Evolutionary conservation across 2,888 invertebrate species (phyloP), one percentile per base, ranked within the genome.

Genomic region (Clusia tigrina): DNA sequence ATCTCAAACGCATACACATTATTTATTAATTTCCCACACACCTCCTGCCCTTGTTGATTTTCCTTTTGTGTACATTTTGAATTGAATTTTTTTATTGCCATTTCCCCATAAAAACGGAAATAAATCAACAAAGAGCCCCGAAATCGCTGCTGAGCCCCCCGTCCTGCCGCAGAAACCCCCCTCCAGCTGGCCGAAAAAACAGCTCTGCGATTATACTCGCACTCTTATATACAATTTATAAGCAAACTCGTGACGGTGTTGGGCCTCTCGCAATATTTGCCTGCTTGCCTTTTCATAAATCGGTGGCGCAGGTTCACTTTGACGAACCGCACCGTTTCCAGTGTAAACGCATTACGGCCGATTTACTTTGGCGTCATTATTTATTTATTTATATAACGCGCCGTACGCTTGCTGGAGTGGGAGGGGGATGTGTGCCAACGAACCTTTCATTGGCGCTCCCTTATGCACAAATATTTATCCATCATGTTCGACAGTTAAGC

Each of bases 291-390:
- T 22, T 48, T 18, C 48, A 48, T 48, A 48, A 48, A 48, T 48
- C 48, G 48, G 3, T 32, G 32, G n/a, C 48, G 18, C 48, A 22
- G 22, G 48, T 48, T 48, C 48, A 20, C 3, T 20, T 5, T 22
- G 48, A 48, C 22, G 48, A 9, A 48, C 3, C 18, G 15, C 15
- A 22, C 20, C 22, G 48, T 48, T 48, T 48, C 6, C 22, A 22
- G 22, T 54, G 38, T 42, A 53, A 62, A 48, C 54, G 62, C 48
- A 62, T 62, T 62, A 62, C 58, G 62, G 58, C 54, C 62, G 62
- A 62, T 53, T 62, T 62, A 62, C 32, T 62, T 62, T 32, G 58
- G 58, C 46, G 37, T 23, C 57, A 58, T 58, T 53, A 62, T 62
- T 62, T 62, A 62, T 54, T 57, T 58, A 57, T 62, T 46, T 24